Evolutionary conservation across 2,888 invertebrate species (phyloP), one percentile per base, ranked within the genome.

Genomic region (Odontocolon sp.): DNA sequence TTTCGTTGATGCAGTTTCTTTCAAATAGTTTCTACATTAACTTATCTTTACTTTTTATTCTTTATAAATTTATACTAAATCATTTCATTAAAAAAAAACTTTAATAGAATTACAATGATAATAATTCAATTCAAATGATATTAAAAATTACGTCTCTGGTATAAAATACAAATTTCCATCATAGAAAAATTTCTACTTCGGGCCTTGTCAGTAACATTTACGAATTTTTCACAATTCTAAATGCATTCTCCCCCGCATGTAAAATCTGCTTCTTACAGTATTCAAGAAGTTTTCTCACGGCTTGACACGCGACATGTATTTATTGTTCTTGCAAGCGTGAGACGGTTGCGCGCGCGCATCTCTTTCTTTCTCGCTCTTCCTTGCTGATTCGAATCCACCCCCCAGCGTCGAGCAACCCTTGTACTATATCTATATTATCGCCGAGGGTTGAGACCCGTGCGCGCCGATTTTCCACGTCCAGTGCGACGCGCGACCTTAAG

Each of bases 401-500:
- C 74, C 68, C 31, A 23, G 47, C 68, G 52, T 56, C 67, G 73
- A 47, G 52, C 71, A 66, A 36, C 72, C 21, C 42, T 33, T 4
- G 8, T 50, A 31, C 23, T 14, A 33, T 63, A 57, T 50, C 31
- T 31, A 14, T 50, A 68, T 68, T 66, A 59, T 11, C 38, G 26
- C 42, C 42, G 73, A 69, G 77, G 80, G 80, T 77, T 79, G 79
- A 77, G 77, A 78, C 63, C 52, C 69, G 77, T 72, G 73, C 80
- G 61, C 76, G 79, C 70, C 77, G 74, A 80, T 74, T 72, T 63
- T 78, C 80, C 75, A 81, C 69, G 78, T 80, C 63, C 87, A 88
- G 88, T 88, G 82, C 82, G 85, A 87, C 85, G 88, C 87, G 88
- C 87, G 87, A 87, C 82, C 82, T 81, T 80, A 81, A 80, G 82